Evolutionary conservation across 2,888 invertebrate species (phyloP), one percentile per base, ranked within the genome.

Genomic region (Lysandra bellargus): DNA sequence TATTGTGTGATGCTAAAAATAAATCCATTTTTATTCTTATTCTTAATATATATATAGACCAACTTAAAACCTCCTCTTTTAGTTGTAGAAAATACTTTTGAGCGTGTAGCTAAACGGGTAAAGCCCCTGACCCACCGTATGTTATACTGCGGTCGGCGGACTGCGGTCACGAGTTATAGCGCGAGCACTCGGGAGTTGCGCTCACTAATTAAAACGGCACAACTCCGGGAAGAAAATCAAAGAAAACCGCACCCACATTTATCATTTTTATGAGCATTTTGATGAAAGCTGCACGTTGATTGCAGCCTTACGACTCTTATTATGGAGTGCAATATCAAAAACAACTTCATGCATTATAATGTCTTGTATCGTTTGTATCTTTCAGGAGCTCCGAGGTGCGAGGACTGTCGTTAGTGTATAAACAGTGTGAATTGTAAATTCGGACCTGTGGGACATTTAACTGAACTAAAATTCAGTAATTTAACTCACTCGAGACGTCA

Each of bases 231-330:
- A 64, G 30, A 33, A 64, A 64, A 69, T 69, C 69, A 69, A 69
- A 69, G 69, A 17, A 69, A 69, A 69, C 69, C 69, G 33, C 69
- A 69, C 3, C 69, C 69, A 33, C 33, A 37, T 69, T 69, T 69
- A 37, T 69, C 69, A 69, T 69, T 69, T 69, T 37, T 69, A 69
- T 69, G 33, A 37, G 14, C 37, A 33, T 4, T 33, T 30, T 37
- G 33, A 69, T 33, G 69, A 37, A 30, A 64, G 12, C 4, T 30
- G 69, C 69, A 69, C 33, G 33, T 69, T 14, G 30, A 37, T 69
- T 69, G 69, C 33, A 37, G 33, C 69, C 17, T 69, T 69, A 69
- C 17, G 14, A 37, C 1, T 4, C 33, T 17, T 30, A 30, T 14
- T 14, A 69, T 37, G 37, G 33, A 69, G 33, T 37, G 33, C 69